Conservation (phyloP, 2,113 vertebrate species). For the Dascyllus trimaculatus region DNA sequence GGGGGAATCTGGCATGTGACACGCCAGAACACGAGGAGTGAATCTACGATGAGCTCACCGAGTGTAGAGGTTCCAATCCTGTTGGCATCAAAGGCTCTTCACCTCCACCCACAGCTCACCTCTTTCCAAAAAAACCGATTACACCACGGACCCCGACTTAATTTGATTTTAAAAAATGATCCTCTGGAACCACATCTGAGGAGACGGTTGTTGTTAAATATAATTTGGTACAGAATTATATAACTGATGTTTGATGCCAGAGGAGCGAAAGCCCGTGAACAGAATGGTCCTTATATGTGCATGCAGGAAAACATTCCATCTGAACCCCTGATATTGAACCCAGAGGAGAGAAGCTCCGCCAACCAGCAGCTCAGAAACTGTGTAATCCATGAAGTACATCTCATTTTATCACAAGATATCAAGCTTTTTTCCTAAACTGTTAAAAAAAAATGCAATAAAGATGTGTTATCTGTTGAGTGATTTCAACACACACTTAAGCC, state of each 20-base stretch:
- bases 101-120: conserved; percentile 63
- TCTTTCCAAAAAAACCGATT: conserved; percentile 54
- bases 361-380: not conserved
- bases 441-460: not conserved
- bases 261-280: conserved; percentile 23
- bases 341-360: too few relatives aligned
- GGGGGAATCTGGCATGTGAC: not conserved
- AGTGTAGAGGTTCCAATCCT: conserved; percentile 9
- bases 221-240: conserved; percentile 69
- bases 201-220: conserved; percentile 68
- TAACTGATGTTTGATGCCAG: conserved; percentile 62
- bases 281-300: not conserved
- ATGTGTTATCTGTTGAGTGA: not conserved
- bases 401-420: not conserved
- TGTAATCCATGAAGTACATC: not conserved
- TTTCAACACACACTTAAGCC: conserved; percentile 15
- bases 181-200: conserved; percentile 73
- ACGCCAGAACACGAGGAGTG: not conserved
- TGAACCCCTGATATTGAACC: conserved; percentile 2
- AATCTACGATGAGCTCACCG: conserved; percentile 2
- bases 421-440: not conserved
- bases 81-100: conserved; percentile 56
- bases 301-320: conserved; percentile 14
- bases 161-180: conserved; percentile 74
- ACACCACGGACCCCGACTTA: conserved; percentile 57